A percentile compares a stretch with the other conserved stretches of the same genome.
Evolutionary conservation across 2,797 vertebrate genomes (phyloP).

Genomic region (Vipera latastei): DNA sequence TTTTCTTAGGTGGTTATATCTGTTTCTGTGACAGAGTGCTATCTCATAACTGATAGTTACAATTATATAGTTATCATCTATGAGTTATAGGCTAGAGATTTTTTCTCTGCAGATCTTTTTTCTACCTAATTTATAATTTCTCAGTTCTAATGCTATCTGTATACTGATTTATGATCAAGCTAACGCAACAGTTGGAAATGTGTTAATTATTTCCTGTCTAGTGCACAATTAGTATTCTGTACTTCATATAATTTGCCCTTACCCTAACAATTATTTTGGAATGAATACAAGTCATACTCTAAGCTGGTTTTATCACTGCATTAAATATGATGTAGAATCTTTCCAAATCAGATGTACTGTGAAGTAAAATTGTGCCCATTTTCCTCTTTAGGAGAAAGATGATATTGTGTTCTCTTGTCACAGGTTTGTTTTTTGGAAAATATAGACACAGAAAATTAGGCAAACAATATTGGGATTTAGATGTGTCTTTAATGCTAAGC

Average conservation of each 20-base stretch:
- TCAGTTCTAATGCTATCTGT: neutral
- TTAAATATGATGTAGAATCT: neutral
- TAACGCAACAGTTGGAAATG: neutral
- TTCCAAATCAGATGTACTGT: neutral
- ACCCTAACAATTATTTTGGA: neutral
- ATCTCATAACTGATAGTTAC: neutral
- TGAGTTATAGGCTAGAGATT: neutral
- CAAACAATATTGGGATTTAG: neutral
- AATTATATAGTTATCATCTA: neutral
- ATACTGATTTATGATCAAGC: neutral
- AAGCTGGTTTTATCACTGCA: neutral
- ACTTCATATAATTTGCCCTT: neutral
- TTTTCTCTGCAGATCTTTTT: neutral
- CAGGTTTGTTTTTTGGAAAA: neutral
- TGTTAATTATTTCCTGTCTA: neutral
- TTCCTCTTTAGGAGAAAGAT: neutral
- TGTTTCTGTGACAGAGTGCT: neutral
- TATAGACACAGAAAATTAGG: neutral
- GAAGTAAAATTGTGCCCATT: neutral
- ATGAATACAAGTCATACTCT: neutral
- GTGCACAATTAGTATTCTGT: neutral
- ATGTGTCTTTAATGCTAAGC: neutral
- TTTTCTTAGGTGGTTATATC: neutral
- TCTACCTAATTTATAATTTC: neutral
- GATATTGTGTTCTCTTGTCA: neutral